Percentiles rank a stretch among this genome's conserved stretches.
Conservation (phyloP, 2,888 invertebrate genomes). For the Teleogryllus oceanicus region DNA sequence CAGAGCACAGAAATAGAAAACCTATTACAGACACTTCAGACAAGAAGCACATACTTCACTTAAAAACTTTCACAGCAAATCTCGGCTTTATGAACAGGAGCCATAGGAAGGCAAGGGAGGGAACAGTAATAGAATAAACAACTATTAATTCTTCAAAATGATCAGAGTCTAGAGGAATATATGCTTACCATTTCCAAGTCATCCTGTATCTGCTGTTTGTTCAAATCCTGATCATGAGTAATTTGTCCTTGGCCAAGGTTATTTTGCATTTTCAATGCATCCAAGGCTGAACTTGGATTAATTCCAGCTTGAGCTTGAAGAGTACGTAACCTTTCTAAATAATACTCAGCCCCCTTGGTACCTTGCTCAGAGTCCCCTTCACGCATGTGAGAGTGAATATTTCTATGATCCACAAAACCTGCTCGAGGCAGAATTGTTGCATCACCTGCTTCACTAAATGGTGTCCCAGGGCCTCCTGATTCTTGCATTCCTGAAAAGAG, state of each 20-base stretch:
- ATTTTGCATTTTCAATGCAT: slow-evolving; percentile 22
- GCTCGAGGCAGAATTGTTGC: background rate
- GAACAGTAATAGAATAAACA: too few relatives aligned
- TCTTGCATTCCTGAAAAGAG: background rate
- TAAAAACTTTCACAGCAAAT: too few relatives aligned
- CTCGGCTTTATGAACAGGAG: too few relatives aligned
- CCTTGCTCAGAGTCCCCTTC: slow-evolving; percentile 19
- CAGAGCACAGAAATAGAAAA: too few relatives aligned
- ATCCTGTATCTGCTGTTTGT: slow-evolving; percentile 25
- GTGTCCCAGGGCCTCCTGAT: background rate
- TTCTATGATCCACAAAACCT: background rate
- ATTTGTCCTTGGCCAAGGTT: slow-evolving; percentile 18
- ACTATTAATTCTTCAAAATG: too few relatives aligned
- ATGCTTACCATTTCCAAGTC: slow-evolving; percentile 19
- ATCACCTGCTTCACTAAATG: slow-evolving; percentile 1
- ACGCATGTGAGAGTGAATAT: background rate
- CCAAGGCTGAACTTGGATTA: slow-evolving; percentile 33
- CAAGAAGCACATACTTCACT: too few relatives aligned
- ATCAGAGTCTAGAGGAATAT: too few relatives aligned
- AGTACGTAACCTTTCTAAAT: slow-evolving; percentile 44
- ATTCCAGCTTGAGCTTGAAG: slow-evolving; percentile 46
- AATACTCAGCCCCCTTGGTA: slow-evolving; percentile 37
- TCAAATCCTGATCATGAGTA: slow-evolving; percentile 27
- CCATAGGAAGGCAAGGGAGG: too few relatives aligned
- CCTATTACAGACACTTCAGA: too few relatives aligned